Percentiles rank a stretch among this genome's conserved stretches.
phyloP scores from a whole-genome alignment of 2,888 invertebrate species.

The Mongoloraphidia duomilia region DNA sequence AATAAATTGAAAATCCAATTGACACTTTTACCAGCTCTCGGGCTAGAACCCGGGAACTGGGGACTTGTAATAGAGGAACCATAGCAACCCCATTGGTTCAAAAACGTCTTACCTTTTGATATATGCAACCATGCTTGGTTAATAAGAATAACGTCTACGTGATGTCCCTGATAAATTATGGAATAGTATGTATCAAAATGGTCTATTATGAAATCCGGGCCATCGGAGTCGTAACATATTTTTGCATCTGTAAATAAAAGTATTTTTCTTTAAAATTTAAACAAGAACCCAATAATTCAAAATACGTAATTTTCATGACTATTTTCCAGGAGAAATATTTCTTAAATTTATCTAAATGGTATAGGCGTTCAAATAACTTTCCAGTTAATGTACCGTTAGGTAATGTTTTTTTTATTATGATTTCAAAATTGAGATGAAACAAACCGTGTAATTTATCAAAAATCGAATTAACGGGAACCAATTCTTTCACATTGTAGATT shows the following conservation, averaged over 20 bases:
- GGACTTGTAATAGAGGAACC: too few relatives aligned
- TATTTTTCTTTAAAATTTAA: neutral
- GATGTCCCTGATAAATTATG: slow-evolving; percentile 47
- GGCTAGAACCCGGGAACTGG: too few relatives aligned
- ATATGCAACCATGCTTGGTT: slow-evolving; percentile 33
- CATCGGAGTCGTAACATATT: slow-evolving; percentile 26
- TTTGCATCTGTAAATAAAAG: slow-evolving; percentile 28
- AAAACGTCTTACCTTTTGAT: slow-evolving; percentile 19
- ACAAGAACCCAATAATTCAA: too few relatives aligned
- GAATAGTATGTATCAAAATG: slow-evolving; percentile 69
- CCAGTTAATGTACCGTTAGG: too few relatives aligned
- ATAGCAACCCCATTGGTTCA: slow-evolving; percentile 9
- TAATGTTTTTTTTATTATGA: neutral
- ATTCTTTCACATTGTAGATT: slow-evolving; percentile 51
- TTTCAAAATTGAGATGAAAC: slow-evolving; percentile 10
- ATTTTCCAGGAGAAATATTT: too few relatives aligned
- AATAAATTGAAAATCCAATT: too few relatives aligned
- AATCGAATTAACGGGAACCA: slow-evolving; percentile 40
- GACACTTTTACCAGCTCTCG: too few relatives aligned
- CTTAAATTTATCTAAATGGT: too few relatives aligned
- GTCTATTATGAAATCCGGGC: slow-evolving; percentile 47
- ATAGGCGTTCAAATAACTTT: too few relatives aligned
- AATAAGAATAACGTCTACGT: slow-evolving; percentile 40
- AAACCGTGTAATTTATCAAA: slow-evolving; percentile 45
- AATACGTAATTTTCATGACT: too few relatives aligned